These are phyloP conservation scores for Pontoporia blainvillei DNA, from an alignment of 2,113 vertebrate genomes.

Conservation along the genomic window DNA sequence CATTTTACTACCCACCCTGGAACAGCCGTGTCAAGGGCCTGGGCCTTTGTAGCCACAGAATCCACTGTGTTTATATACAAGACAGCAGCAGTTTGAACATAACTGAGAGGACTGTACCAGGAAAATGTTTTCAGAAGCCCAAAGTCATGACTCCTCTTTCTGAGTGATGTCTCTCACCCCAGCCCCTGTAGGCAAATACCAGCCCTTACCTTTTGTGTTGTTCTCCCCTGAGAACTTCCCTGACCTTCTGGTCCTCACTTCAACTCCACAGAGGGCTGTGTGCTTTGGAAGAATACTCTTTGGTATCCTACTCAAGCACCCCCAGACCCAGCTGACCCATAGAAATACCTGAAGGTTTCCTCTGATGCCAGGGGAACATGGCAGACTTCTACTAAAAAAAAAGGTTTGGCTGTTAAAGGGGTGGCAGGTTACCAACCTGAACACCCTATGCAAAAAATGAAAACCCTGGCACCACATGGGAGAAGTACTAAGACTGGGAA, in stretches of 20 bases:
- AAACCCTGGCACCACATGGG: background rate
- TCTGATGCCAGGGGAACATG: background rate
- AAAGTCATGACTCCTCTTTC: conserved; percentile 59
- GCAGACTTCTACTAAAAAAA: background rate
- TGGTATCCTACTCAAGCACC: background rate
- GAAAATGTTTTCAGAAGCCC: background rate
- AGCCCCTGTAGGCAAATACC: conserved; percentile 60
- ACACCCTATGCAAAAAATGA: background rate
- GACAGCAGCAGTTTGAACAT: conserved; percentile 47
- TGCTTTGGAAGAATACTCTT: background rate
- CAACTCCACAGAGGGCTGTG: conserved; percentile 32
- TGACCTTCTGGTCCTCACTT: conserved; percentile 41
- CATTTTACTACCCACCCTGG: conserved; percentile 3
- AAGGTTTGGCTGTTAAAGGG: background rate
- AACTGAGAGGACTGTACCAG: conserved; percentile 60
- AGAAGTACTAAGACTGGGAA: background rate
- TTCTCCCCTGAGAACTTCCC: conserved; percentile 61
- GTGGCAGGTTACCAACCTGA: background rate
- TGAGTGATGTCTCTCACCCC: conserved; percentile 48
- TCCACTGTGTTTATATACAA: conserved; percentile 63
- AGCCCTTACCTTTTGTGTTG: conserved; percentile 77
- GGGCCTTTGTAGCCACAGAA: conserved; percentile 68
- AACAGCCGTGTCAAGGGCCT: conserved; percentile 51
- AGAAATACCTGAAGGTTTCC: background rate
- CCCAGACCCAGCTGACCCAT: background rate